Percentiles rank a stretch among this genome's conserved stretches.
Evolutionary conservation across 2,113 vertebrate genomes (phyloP).

Genomic region (Rhinopithecus roxellana): DNA sequence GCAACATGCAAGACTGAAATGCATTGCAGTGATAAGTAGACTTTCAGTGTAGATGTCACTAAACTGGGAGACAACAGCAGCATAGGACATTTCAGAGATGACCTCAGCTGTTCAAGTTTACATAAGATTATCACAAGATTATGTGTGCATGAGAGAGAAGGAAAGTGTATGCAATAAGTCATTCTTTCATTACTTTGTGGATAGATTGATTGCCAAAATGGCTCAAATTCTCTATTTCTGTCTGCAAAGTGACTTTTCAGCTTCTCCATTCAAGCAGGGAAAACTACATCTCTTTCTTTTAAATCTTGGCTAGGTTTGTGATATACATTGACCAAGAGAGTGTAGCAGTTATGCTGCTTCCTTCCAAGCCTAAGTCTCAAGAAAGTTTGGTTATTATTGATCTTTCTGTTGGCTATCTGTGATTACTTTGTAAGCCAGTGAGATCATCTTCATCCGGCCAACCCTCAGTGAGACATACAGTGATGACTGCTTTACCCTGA

Average conservation of each 20-base stretch:
- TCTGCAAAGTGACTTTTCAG: not conserved
- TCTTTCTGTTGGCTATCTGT: not conserved
- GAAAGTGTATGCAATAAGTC: not conserved
- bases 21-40: not conserved
- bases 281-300: not conserved
- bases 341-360: not conserved
- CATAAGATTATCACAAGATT: not conserved
- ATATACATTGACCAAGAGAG: not conserved
- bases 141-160: not conserved
- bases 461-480: not conserved
- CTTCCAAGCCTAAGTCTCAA: not conserved
- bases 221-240: not conserved
- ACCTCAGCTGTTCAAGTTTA: not conserved
- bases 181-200: not conserved
- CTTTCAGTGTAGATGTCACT: not conserved
- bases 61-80: not conserved
- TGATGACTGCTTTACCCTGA: not conserved
- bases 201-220: not conserved
- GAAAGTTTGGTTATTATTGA: not conserved
- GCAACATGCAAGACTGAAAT: not conserved
- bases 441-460: not conserved
- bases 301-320: not conserved
- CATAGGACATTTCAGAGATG: not conserved
- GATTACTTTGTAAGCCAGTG: not conserved
- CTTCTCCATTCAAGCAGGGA: not conserved